Evolutionary conservation across 2,113 vertebrate species (phyloP).

Genomic region (Tympanuchus pallidicinctus): DNA sequence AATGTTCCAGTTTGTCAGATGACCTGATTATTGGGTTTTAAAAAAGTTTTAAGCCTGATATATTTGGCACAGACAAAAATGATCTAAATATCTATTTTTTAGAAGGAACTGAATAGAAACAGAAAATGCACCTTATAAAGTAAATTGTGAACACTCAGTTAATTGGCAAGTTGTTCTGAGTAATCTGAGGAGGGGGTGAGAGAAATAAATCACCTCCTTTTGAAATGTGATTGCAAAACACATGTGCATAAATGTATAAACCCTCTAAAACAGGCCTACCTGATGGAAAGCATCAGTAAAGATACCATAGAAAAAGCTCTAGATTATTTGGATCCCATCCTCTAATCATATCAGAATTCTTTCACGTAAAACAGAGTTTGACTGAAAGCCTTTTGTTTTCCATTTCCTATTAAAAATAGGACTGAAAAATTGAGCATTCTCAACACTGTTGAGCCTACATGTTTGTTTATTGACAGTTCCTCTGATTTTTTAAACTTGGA

Average conservation of each 20-base stretch:
- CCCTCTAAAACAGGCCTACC: neutral
- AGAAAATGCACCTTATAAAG: conserved; percentile 21
- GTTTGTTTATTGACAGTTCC: neutral
- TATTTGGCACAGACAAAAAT: neutral
- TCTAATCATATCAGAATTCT: neutral
- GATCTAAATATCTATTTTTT: neutral
- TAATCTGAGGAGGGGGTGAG: neutral
- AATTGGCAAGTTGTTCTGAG: neutral
- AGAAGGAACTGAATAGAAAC: neutral
- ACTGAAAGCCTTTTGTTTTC: neutral
- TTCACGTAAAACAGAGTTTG: neutral
- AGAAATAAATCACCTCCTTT: neutral
- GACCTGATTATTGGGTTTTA: conserved; percentile 19
- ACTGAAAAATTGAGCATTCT: neutral
- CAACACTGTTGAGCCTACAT: accelerated
- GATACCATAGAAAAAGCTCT: neutral
- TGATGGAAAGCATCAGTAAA: neutral
- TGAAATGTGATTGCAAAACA: neutral
- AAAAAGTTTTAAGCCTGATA: neutral
- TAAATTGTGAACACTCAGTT: conserved; percentile 18
- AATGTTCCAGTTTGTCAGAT: conserved; percentile 14
- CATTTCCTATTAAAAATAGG: neutral
- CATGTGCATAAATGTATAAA: neutral
- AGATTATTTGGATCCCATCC: neutral
- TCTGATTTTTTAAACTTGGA: neutral